A percentile compares a stretch with the other conserved stretches of the same genome.
Evolutionary conservation across 2,888 invertebrate species (phyloP).

Genomic region (Amorpha juglandis): DNA sequence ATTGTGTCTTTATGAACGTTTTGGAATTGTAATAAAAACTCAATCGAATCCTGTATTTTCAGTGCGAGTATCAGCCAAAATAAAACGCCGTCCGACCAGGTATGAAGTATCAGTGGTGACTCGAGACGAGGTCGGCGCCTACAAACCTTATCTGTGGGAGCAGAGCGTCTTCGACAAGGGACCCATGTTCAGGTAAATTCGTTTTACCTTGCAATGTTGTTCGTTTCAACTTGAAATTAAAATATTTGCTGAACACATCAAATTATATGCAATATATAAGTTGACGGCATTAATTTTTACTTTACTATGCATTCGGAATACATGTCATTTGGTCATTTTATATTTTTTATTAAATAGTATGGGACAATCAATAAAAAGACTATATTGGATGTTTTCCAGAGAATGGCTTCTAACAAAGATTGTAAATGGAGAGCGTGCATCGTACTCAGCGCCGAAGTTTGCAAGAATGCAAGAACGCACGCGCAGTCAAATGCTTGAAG

Average conservation of each 20-base stretch:
- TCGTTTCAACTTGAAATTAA: too few species aligned
- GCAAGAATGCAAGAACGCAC: conserved; percentile 97
- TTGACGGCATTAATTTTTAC: too few species aligned
- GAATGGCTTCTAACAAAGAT: conserved; percentile 97
- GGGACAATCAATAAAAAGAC: neutral
- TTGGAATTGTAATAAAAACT: neutral
- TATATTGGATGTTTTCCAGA: conserved; percentile 49
- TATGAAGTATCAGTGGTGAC: conserved; percentile 97
- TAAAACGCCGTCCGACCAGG: conserved; percentile 92
- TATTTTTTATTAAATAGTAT: too few species aligned
- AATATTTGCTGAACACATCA: too few species aligned
- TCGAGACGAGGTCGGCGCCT: conserved; percentile 96
- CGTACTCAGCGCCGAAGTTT: conserved; percentile 97
- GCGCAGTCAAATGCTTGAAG: conserved; percentile 96
- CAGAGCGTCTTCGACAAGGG: conserved; percentile 97
- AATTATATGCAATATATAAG: too few species aligned
- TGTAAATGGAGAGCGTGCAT: conserved; percentile 96
- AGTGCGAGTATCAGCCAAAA: conserved; percentile 94
- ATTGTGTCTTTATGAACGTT: neutral
- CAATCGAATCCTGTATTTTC: conserved; percentile 39
- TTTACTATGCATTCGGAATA: too few species aligned
- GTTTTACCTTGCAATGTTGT: conserved; percentile 22
- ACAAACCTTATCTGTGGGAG: conserved; percentile 98
- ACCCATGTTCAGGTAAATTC: conserved; percentile 91
- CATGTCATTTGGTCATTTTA: too few species aligned